Percentiles rank a stretch among this genome's conserved stretches.
phyloP scores from a whole-genome alignment of 2,113 vertebrate genomes.

The Puffinus mauretanicus region DNA sequence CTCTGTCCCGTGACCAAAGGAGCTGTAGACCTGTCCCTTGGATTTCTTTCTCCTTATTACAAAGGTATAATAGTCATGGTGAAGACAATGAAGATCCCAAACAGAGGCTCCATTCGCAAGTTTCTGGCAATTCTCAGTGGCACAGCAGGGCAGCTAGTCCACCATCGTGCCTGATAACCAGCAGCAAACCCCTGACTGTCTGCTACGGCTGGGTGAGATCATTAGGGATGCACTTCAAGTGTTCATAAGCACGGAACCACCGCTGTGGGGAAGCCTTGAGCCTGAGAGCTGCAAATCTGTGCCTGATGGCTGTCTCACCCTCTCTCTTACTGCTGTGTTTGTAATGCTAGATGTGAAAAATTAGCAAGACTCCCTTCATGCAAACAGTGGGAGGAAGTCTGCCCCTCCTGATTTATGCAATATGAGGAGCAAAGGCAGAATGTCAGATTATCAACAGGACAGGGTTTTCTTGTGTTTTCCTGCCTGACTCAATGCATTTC shows the following conservation, averaged over 20 bases:
- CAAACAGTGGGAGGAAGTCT: not conserved
- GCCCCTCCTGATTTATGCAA: not conserved
- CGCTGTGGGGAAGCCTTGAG: constrained; percentile 38
- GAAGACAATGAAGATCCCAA: not conserved
- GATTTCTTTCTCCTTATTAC: not conserved
- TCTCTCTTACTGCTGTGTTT: not conserved
- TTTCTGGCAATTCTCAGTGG: not conserved
- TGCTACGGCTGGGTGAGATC: not conserved
- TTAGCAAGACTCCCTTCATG: not conserved
- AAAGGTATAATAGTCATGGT: not conserved
- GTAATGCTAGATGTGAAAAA: not conserved
- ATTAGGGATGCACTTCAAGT: not conserved
- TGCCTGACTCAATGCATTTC: not conserved
- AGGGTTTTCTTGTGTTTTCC: not conserved
- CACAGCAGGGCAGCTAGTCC: not conserved
- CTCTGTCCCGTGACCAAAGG: accelerated
- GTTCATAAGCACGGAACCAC: not conserved
- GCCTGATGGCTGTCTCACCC: not conserved
- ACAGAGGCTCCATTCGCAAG: not conserved
- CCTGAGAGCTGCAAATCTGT: constrained; percentile 1
- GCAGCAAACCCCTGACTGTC: not conserved
- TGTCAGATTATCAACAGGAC: not conserved
- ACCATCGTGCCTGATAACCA: not conserved
- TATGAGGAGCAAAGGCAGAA: not conserved
- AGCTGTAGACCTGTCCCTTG: not conserved